phyloP scores from a whole-genome alignment of 2,888 invertebrate species.

The Drosophila kanekoi region DNA sequence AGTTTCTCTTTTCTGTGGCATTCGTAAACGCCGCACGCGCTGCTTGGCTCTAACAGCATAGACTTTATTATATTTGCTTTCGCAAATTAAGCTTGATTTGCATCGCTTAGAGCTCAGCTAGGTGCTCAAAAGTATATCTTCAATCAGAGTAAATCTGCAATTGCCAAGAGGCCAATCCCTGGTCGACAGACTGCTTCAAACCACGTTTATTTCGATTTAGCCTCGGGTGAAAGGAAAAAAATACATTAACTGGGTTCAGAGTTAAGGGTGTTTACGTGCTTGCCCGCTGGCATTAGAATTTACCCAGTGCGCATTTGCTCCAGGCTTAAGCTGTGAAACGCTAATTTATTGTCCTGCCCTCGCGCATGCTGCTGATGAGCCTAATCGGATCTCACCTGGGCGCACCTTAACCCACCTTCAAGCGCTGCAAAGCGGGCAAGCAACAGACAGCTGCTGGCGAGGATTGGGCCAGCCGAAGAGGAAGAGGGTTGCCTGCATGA shows the following conservation, averaged over 20 bases:
- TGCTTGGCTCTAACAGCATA: background rate
- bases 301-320: slow-evolving; percentile 15
- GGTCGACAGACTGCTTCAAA: background rate
- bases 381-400: slow-evolving; percentile 73
- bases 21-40: slow-evolving; percentile 2
- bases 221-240: background rate
- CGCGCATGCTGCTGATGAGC: slow-evolving; percentile 60
- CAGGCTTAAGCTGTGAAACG: slow-evolving; percentile 34
- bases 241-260: background rate
- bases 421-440: slow-evolving; percentile 57
- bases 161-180: slow-evolving; percentile 36
- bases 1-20: background rate
- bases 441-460: slow-evolving; percentile 71
- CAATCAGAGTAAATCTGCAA: slow-evolving; percentile 35
- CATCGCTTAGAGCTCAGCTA: background rate
- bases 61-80: background rate
- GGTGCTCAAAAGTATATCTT: background rate
- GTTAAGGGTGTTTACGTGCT: slow-evolving; percentile 2
- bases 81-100: slow-evolving; percentile 8
- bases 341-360: slow-evolving; percentile 49
- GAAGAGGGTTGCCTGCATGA: slow-evolving; percentile 24
- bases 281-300: slow-evolving; percentile 22
- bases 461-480: slow-evolving; percentile 17
- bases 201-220: slow-evolving; percentile 15
- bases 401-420: slow-evolving; percentile 2